These are phyloP conservation scores for Oxyura jamaicensis DNA, from an alignment of 2,113 vertebrate species.

Conservation along the genomic window DNA sequence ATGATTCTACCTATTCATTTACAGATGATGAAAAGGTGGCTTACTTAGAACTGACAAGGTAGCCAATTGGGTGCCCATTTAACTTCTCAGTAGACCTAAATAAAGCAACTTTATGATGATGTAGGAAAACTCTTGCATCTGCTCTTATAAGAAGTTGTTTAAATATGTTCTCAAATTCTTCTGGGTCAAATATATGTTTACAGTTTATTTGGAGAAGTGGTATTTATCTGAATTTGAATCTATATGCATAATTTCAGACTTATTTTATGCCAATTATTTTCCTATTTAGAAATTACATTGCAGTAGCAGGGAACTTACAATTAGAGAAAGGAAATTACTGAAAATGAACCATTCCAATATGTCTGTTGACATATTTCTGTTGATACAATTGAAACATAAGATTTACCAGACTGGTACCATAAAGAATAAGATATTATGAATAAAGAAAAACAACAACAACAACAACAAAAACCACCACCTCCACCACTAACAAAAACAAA, in stretches of 20 bases:
- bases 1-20: neutral
- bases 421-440: neutral
- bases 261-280: conserved; percentile 9
- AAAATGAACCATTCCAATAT: conserved; percentile 1
- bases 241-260: neutral
- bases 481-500: too few species aligned
- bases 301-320: conserved; percentile 13
- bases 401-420: neutral
- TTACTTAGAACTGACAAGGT: neutral
- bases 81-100: neutral
- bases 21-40: neutral
- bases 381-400: conserved; percentile 33
- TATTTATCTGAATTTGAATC: neutral
- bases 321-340: conserved; percentile 36
- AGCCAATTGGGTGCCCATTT: neutral
- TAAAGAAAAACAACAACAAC: neutral
- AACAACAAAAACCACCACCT: too few species aligned
- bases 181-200: neutral
- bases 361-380: conserved; percentile 1
- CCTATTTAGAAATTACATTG: conserved; percentile 23
- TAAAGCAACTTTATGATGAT: neutral
- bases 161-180: neutral
- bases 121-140: neutral
- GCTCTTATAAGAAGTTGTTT: neutral
- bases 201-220: neutral